Percentiles rank a stretch among this genome's conserved stretches.
Evolutionary conservation across 2,888 invertebrate genomes (phyloP).

Genomic region (Drosophila borborema): DNA sequence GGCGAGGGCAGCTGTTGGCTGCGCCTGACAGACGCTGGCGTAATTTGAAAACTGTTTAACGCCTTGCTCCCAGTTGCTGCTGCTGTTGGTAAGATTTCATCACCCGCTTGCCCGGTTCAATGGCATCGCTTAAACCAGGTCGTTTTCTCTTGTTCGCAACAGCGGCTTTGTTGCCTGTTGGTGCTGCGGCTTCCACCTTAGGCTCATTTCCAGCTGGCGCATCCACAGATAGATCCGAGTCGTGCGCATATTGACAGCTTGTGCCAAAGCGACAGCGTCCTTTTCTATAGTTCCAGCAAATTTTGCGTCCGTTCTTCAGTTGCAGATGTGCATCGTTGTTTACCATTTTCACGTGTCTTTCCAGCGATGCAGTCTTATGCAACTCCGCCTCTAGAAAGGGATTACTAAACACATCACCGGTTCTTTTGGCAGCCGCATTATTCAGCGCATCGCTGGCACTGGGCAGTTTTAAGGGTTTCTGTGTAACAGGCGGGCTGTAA

Average conservation of each 20-base stretch:
- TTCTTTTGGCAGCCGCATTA: constrained; percentile 50
- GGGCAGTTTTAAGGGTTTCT: constrained; percentile 66
- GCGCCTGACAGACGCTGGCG: constrained; percentile 60
- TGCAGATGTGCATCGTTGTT: constrained; percentile 90
- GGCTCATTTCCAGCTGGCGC: constrained; percentile 1
- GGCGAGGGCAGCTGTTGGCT: constrained; percentile 62
- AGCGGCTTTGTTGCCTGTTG: constrained; percentile 14
- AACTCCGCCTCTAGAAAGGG: constrained; percentile 94
- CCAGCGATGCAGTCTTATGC: constrained; percentile 93
- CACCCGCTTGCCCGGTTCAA: constrained; percentile 94
- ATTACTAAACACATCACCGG: constrained; percentile 91
- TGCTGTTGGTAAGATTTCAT: constrained; percentile 90
- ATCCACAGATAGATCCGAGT: constrained; percentile 88
- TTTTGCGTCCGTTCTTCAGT: constrained; percentile 93
- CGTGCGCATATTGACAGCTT: constrained; percentile 96
- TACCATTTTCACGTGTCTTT: constrained; percentile 97
- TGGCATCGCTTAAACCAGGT: constrained; percentile 91
- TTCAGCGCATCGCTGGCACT: constrained; percentile 79
- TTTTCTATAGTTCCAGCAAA: constrained; percentile 97
- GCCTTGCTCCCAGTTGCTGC: constrained; percentile 87
- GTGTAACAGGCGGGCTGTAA: constrained; percentile 24
- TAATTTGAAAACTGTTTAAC: constrained; percentile 47
- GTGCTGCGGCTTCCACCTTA: constrained; percentile 21
- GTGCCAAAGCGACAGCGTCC: constrained; percentile 96
- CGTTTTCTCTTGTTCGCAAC: constrained; percentile 88